Evolutionary conservation across 1,140 invertebrate species (phyloP).

Genomic region (Cherax quadricarinatus): DNA sequence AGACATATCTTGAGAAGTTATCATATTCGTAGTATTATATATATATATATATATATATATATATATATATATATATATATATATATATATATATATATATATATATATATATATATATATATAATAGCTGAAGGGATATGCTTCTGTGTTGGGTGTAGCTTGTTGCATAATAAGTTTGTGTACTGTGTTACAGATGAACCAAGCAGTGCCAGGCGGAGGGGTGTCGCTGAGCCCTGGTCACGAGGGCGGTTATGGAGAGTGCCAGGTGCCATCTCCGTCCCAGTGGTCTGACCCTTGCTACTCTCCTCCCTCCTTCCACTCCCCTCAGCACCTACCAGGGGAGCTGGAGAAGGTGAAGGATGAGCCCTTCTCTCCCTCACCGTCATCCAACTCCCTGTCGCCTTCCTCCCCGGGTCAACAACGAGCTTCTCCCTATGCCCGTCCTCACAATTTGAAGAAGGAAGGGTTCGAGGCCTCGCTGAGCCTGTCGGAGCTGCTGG

Average conservation of each 20-base stretch:
- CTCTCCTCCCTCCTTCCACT: slow-evolving; percentile 67
- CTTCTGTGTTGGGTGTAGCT: too few relatives aligned
- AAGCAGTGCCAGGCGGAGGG: slow-evolving; percentile 46
- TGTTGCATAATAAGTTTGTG: too few relatives aligned
- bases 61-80: too few relatives aligned
- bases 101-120: too few relatives aligned
- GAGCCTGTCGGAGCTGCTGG: slow-evolving; percentile 63
- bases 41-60: too few relatives aligned
- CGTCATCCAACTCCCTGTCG: not conserved
- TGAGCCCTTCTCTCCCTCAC: slow-evolving; percentile 63
- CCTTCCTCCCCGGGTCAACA: slow-evolving; percentile 48
- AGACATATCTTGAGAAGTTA: too few relatives aligned
- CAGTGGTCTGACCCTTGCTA: slow-evolving; percentile 68
- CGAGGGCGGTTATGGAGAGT: slow-evolving; percentile 63
- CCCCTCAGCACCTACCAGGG: slow-evolving; percentile 51
- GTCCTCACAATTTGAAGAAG: slow-evolving; percentile 75
- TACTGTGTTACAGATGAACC: slow-evolving; percentile 59
- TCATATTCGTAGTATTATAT: too few relatives aligned
- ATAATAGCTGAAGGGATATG: too few relatives aligned
- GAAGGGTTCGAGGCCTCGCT: slow-evolving; percentile 73
- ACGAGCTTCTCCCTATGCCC: slow-evolving; percentile 73
- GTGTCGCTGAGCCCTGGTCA: slow-evolving; percentile 53
- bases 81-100: too few relatives aligned
- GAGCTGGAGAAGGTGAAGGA: slow-evolving; percentile 72
- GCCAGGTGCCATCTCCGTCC: slow-evolving; percentile 65